These are phyloP conservation scores for Myotis brandtii DNA, from an alignment of 2,113 vertebrate genomes.

Conservation along the genomic window DNA sequence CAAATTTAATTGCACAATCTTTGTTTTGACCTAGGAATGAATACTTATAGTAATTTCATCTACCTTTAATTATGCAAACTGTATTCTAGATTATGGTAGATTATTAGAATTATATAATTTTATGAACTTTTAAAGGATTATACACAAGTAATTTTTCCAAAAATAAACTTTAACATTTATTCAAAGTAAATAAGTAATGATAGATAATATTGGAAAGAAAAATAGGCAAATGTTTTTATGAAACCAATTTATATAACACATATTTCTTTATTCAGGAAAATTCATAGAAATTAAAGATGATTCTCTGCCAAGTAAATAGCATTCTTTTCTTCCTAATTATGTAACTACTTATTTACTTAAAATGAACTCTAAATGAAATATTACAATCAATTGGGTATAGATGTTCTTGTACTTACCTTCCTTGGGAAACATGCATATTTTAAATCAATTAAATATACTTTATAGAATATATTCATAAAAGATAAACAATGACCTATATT, in stretches of 20 bases:
- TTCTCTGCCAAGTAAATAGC: not conserved
- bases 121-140: not conserved
- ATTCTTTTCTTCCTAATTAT: constrained; percentile 27
- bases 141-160: not conserved
- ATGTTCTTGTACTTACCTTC: not conserved
- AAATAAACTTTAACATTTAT: not conserved
- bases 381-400: not conserved
- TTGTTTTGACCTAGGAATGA: not conserved
- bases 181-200: not conserved
- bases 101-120: not conserved
- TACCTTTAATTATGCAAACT: not conserved
- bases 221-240: not conserved
- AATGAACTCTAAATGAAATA: not conserved
- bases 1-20: not conserved
- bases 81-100: not conserved
- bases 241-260: not conserved
- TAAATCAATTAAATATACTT: constrained; percentile 10
- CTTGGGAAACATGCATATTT: constrained; percentile 10
- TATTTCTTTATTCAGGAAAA: not conserved
- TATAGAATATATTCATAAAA: not conserved
- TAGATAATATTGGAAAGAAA: not conserved
- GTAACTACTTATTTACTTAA: constrained; percentile 38
- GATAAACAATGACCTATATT: constrained; percentile 11
- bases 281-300: not conserved
- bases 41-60: not conserved